Percentiles rank a stretch among this genome's conserved stretches.
These are phyloP conservation scores for Furcula furcula DNA, from an alignment of 2,888 invertebrate genomes.

Conservation along the genomic window DNA sequence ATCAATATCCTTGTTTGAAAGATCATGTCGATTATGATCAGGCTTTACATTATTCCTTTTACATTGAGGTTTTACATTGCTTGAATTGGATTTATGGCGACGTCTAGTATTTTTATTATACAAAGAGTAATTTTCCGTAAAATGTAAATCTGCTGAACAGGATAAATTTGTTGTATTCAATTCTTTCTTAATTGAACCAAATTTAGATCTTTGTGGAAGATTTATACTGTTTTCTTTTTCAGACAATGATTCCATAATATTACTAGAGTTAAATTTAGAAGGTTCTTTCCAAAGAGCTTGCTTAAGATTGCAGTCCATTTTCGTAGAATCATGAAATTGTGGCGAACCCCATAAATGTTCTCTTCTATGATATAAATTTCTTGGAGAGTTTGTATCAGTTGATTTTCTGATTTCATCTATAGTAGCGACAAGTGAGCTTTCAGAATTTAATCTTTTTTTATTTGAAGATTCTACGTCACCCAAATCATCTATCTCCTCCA, in stretches of 20 bases:
- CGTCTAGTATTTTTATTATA: conserved; percentile 49
- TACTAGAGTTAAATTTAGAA: conserved; percentile 65
- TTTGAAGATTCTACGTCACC: conserved; percentile 64
- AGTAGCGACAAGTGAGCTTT: conserved; percentile 83
- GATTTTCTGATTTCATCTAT: conserved; percentile 84
- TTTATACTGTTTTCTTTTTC: conserved; percentile 66
- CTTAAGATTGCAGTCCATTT: conserved; percentile 61
- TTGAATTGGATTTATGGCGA: conserved; percentile 45
- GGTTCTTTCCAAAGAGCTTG: conserved; percentile 76
- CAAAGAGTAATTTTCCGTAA: conserved; percentile 29
- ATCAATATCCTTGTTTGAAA: conserved; percentile 70
- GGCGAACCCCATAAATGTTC: conserved; percentile 76
- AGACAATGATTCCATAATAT: conserved; percentile 65
- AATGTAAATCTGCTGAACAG: conserved; percentile 26
- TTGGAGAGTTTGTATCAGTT: conserved; percentile 80
- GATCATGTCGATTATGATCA: conserved; percentile 52
- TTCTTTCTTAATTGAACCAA: conserved; percentile 48
- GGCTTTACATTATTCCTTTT: conserved; percentile 52
- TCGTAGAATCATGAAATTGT: conserved; percentile 50
- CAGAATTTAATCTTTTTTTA: conserved; percentile 72
- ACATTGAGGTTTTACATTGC: conserved; percentile 41
- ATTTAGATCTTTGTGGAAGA: conserved; percentile 48
- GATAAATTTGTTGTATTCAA: conserved; percentile 33
- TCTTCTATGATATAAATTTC: conserved; percentile 78
- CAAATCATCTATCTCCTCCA: conserved; percentile 81